Base-by-base conservation (phyloP, 1,140 invertebrate genomes). In the Drosophila arawakana region DNA sequence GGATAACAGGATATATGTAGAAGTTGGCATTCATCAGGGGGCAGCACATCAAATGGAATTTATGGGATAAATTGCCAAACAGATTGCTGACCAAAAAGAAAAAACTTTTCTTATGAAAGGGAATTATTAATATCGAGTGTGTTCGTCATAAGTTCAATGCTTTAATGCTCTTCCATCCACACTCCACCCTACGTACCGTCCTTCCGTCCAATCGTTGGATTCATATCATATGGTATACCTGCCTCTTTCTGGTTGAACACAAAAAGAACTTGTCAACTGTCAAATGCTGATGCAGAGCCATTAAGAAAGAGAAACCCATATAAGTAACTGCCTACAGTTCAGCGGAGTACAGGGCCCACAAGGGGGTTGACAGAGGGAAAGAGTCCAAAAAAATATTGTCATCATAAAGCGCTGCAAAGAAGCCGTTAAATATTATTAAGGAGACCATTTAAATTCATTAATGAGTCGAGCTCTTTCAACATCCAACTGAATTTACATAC, bases 381-480 rank as follows among this genome's bases (percentile, higher is more conserved):
- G 30, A 49, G 52, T 21, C 43, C 60, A 62, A 81, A 89, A 89
- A 89, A 89, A 89, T 89, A 89, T 90, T 90, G 85, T 90, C 85
- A 90, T 88, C 90, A 91, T 91, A 91, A 91, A 91, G 86, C 86
- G 85, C 71, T 91, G 90, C 90, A 90, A 85, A 83, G 90, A 86
- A 89, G 90, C 90, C 90, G 90, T 91, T 91, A 91, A 91, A 91
- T 91, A 91, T 91, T 91, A 91, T 89, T 89, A 91, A 91, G 86
- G 88, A 90, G 84, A 83, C 90, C 83, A 91, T 91, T 91, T 91
- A 91, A 91, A 91, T 89, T 90, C 90, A 91, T 91, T 91, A 91
- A 91, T 91, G 90, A 91, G 90, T 82, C 75, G 57, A 79, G 50
- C 73, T 80, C 73, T 54, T 63, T 41, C 52, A 43, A 57, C 54